Percentiles rank a stretch among this genome's conserved stretches.
These are phyloP conservation scores for Physocephala rufipes DNA, from an alignment of 2,888 invertebrate genomes.

Conservation along the genomic window DNA sequence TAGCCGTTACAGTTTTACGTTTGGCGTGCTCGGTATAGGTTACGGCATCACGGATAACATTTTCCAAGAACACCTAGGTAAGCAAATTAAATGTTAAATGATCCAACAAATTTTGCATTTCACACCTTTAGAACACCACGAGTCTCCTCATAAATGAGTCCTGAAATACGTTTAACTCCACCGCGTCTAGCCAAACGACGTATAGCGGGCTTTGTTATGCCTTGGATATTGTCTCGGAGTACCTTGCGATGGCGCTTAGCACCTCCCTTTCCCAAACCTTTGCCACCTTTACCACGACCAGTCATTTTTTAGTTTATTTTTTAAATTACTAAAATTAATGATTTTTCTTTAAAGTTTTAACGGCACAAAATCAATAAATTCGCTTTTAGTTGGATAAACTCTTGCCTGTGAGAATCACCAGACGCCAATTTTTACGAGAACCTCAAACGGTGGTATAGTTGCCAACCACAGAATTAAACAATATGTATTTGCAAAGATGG, in stretches of 20 bases:
- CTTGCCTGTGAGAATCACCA: too few relatives aligned
- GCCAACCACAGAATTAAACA: too few relatives aligned
- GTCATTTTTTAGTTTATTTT: constrained; percentile 69
- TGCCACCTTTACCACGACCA: constrained; percentile 82
- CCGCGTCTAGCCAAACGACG: constrained; percentile 77
- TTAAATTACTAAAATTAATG: constrained; percentile 6
- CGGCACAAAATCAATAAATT: not conserved
- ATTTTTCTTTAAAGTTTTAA: not conserved
- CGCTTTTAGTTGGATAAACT: too few relatives aligned
- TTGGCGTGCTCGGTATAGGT: constrained; percentile 89
- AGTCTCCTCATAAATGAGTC: constrained; percentile 82
- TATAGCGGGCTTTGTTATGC: constrained; percentile 82
- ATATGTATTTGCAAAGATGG: too few relatives aligned
- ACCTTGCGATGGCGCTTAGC: constrained; percentile 85
- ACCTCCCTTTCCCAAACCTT: constrained; percentile 81
- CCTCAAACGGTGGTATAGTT: too few relatives aligned
- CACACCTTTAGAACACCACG: constrained; percentile 75
- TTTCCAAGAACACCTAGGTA: constrained; percentile 76
- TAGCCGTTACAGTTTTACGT: constrained; percentile 86
- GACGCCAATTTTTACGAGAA: not conserved
- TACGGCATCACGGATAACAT: constrained; percentile 85
- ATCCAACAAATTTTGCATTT: constrained; percentile 6
- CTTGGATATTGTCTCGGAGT: constrained; percentile 80
- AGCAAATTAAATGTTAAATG: constrained; percentile 27
- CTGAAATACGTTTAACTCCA: constrained; percentile 78